Evolutionary conservation across 2,797 vertebrate species (phyloP), one percentile per base, ranked within the genome.

Genomic region (Microcaecilia unicolor): DNA sequence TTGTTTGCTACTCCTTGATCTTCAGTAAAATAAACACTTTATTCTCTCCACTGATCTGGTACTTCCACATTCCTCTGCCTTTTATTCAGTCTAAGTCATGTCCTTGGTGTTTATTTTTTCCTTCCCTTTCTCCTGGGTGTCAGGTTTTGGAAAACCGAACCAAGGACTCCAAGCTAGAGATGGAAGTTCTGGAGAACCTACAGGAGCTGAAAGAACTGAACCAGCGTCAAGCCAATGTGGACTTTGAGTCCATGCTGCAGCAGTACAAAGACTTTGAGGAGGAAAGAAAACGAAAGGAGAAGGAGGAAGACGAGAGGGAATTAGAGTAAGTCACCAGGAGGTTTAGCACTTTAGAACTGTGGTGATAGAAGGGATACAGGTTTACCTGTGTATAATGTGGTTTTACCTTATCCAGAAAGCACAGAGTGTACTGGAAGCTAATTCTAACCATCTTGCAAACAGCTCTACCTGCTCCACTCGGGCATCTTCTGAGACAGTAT

Each of bases 181-280:
- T 98, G 94, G 93, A 98, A 55, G 90, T 98, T 9, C 67, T 98
- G 70, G 95, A 98, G 72, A 98, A 92, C 63, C 81, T 98, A 16
- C 93, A 98, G 76, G 94, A 98, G 67, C 77, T 98, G 52, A 97
- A 97, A 64, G 94, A 99, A 34, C 76, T 99, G 28, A 99, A 98
- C 78, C 96, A 99, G 70, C 80, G 91, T 4, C 94, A 99, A 83
- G 93, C 93, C 2, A 81, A 78, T 1, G 93, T 97, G 58, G 92
- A 99, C 56, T 98, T 93, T 0, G 94, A 97, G 70, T 81, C 87
- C 20, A 97, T 98, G 96, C 77, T 99, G 23, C 77, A 67, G 39
- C 72, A 80, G 44, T 89, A 92, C 75, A 83, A 81, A 41, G 86
- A 89, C 31, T 29, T 78, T 0, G 90, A 94, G 65, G 78, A 80